Evolutionary conservation across 30 jellyfish, hydroid and myxozoan genomes (phyloP).

Genomic region (Hydractinia symbiolongicarpus): DNA sequence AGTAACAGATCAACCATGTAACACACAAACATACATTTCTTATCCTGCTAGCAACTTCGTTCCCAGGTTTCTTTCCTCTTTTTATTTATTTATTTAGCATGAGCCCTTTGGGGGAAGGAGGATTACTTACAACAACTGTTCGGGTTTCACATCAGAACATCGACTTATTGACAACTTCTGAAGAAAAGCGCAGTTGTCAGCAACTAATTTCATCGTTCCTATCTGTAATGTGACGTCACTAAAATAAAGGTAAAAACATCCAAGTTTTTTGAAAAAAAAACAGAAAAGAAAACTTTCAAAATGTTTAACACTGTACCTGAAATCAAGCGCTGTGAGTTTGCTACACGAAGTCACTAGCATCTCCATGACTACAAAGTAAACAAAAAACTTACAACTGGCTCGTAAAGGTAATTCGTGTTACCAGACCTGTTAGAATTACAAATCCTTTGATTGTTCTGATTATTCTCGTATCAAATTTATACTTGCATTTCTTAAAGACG

Average conservation of each 20-base stretch:
- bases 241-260: neutral
- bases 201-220: conserved; percentile 37
- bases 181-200: conserved; percentile 29
- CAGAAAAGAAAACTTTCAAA: neutral
- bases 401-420: too few relatives aligned
- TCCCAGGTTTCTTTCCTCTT: too few relatives aligned
- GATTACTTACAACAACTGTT: conserved; percentile 32
- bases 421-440: too few relatives aligned
- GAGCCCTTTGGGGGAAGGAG: too few relatives aligned
- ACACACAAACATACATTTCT: too few relatives aligned
- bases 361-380: conserved; percentile 21
- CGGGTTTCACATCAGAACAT: conserved; percentile 37
- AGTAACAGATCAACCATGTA: too few relatives aligned
- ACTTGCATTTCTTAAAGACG: too few relatives aligned
- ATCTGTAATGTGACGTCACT: conserved; percentile 45
- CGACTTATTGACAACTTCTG: conserved; percentile 31
- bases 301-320: conserved; percentile 22
- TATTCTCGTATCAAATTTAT: too few relatives aligned
- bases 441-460: too few relatives aligned
- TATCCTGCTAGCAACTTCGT: too few relatives aligned
- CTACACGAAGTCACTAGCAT: conserved; percentile 15
- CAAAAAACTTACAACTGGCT: neutral
- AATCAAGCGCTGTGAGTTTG: conserved; percentile 21
- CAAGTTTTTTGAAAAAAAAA: neutral
- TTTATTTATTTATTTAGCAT: too few relatives aligned